Percentiles rank a stretch among this genome's conserved stretches.
Conservation (phyloP, 53 echinoderm and acorn worm species). For the Mesocentrotus franciscanus region DNA sequence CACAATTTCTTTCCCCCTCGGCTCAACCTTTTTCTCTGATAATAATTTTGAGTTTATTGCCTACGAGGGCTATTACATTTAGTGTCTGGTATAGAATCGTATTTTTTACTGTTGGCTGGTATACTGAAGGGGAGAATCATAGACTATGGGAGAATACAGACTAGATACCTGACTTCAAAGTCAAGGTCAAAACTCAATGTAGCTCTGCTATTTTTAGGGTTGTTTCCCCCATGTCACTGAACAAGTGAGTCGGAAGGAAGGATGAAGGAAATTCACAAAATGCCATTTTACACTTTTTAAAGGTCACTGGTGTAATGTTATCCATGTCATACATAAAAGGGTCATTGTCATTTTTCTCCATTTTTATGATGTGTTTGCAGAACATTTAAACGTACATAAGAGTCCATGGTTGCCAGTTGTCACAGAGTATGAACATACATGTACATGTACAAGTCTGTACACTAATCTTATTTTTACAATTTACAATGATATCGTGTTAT, state of each 20-base stretch:
- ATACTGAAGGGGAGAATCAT: background rate
- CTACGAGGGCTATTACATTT: background rate
- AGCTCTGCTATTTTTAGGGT: background rate
- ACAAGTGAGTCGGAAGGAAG: slow-evolving; percentile 27
- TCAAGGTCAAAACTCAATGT: background rate
- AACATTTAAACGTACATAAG: background rate
- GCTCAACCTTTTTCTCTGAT: background rate
- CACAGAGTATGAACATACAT: too few relatives aligned
- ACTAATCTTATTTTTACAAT: too few relatives aligned
- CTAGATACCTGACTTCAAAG: background rate
- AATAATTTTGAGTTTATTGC: background rate
- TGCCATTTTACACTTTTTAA: slow-evolving; percentile 35
- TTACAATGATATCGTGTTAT: too few relatives aligned
- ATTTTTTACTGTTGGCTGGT: too few relatives aligned
- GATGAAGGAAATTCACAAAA: background rate
- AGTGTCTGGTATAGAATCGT: background rate
- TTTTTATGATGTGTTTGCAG: background rate
- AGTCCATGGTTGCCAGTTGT: background rate
- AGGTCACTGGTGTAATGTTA: slow-evolving; percentile 7
- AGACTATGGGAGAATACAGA: background rate
- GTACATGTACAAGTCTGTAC: too few relatives aligned
- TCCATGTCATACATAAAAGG: background rate
- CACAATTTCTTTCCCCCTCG: too few relatives aligned
- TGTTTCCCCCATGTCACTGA: background rate
- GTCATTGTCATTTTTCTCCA: background rate